phyloP scores from a whole-genome alignment of 1,140 invertebrate species.

The Pachypsylla venusta region DNA sequence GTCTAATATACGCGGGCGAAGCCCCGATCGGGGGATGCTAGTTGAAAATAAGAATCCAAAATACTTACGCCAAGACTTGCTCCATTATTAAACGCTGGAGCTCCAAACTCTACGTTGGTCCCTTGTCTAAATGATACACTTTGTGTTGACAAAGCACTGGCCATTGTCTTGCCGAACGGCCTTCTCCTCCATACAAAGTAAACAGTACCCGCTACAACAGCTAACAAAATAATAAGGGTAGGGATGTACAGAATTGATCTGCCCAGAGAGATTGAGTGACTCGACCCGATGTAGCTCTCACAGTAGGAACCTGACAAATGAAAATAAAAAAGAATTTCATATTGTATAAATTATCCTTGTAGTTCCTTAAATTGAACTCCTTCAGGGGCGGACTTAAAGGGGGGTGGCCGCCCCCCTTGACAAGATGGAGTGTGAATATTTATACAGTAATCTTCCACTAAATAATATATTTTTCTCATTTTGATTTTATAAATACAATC shows the following conservation, averaged over 20 bases:
- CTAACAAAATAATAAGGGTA: constrained; percentile 55
- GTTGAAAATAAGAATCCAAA: background rate
- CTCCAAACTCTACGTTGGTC: constrained; percentile 81
- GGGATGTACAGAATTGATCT: constrained; percentile 64
- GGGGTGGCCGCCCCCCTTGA: too few relatives aligned
- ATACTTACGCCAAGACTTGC: constrained; percentile 27
- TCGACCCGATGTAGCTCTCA: constrained; percentile 37
- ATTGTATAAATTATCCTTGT: too few relatives aligned
- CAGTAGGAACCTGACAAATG: constrained; percentile 37
- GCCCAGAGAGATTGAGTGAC: constrained; percentile 32
- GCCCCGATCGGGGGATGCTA: too few relatives aligned
- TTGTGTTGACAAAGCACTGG: constrained; percentile 64
- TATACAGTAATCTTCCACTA: too few relatives aligned
- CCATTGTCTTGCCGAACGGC: constrained; percentile 42
- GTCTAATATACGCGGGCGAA: too few relatives aligned
- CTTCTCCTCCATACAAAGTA: constrained; percentile 69
- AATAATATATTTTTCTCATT: too few relatives aligned
- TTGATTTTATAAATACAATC: too few relatives aligned
- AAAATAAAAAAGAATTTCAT: too few relatives aligned
- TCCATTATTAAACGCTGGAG: constrained; percentile 38
- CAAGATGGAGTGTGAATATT: too few relatives aligned
- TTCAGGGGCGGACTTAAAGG: too few relatives aligned
- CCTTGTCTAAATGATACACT: constrained; percentile 92
- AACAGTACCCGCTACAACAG: constrained; percentile 50
- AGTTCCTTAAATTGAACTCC: too few relatives aligned